Conservation (phyloP, 2,888 invertebrate genomes). For the Drosophila koepferae region DNA sequence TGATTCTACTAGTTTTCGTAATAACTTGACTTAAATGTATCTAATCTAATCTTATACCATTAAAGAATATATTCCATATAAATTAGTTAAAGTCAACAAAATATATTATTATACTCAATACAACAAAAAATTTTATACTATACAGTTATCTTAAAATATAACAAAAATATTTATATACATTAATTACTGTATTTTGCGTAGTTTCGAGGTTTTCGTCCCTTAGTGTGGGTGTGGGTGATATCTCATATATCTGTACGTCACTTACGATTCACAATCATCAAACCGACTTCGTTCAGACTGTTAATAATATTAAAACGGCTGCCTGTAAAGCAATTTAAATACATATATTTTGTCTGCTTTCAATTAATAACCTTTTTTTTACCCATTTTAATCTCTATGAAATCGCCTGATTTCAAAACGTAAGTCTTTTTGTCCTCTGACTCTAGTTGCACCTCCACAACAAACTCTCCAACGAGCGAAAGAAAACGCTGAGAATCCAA, state of each 20-base stretch:
- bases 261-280: conserved; percentile 35
- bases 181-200: background rate
- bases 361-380: background rate
- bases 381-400: conserved; percentile 65
- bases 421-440: conserved; percentile 10
- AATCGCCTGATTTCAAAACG: conserved; percentile 58
- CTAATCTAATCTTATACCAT: background rate
- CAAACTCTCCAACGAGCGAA: conserved; percentile 59
- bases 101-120: conserved; percentile 13
- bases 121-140: conserved; percentile 1
- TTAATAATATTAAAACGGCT: conserved; percentile 35
- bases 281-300: conserved; percentile 18
- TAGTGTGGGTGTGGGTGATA: background rate
- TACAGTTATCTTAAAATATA: background rate
- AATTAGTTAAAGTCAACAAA: conserved; percentile 15
- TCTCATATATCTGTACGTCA: background rate
- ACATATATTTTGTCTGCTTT: background rate
- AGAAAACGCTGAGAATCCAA: conserved; percentile 56
- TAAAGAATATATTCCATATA: background rate
- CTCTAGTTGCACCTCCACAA: conserved; percentile 25
- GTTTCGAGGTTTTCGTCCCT: background rate
- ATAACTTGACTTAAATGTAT: too few species aligned
- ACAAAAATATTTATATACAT: conserved; percentile 4
- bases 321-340: conserved; percentile 35
- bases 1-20: too few species aligned